Percentiles rank a stretch among this genome's conserved stretches.
These are phyloP conservation scores for Eupithecia subumbrata DNA, from an alignment of 2,888 invertebrate genomes.

Conservation along the genomic window DNA sequence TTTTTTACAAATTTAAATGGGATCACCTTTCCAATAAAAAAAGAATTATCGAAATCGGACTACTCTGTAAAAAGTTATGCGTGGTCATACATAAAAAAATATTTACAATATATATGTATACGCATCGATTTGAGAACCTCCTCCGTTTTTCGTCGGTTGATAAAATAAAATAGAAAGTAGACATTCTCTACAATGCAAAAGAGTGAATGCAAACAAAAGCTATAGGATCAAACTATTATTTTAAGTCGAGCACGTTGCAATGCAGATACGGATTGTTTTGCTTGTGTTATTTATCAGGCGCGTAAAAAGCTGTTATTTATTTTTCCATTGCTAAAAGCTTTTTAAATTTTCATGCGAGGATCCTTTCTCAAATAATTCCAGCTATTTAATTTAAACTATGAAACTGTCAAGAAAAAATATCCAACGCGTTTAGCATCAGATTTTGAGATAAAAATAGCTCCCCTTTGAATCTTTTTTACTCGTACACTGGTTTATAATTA, in stretches of 20 bases:
- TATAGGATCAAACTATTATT: not conserved
- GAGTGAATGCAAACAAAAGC: not conserved
- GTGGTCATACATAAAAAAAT: no score
- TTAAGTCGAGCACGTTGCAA: slow-evolving; percentile 4
- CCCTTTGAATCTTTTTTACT: slow-evolving; percentile 62
- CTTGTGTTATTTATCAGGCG: slow-evolving; percentile 3
- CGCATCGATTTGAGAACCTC: no score
- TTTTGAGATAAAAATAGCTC: slow-evolving; percentile 78
- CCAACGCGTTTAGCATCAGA: slow-evolving; percentile 70
- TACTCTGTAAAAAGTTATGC: no score
- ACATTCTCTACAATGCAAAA: no score
- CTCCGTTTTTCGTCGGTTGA: no score
- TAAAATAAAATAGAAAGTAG: not conserved
- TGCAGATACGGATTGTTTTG: not conserved
- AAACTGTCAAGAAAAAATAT: slow-evolving; percentile 56
- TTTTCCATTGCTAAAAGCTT: not conserved
- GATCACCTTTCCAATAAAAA: no score
- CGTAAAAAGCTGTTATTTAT: not conserved
- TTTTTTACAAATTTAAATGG: no score
- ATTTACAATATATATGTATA: no score
- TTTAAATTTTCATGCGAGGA: not conserved
- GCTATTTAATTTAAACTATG: slow-evolving; percentile 3
- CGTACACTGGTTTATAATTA: slow-evolving; percentile 63
- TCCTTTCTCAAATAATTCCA: not conserved
- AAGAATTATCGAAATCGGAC: no score